Evolutionary conservation across 2,888 invertebrate genomes (phyloP), one percentile per base, ranked within the genome.

Genomic region (Eupithecia vulgata): DNA sequence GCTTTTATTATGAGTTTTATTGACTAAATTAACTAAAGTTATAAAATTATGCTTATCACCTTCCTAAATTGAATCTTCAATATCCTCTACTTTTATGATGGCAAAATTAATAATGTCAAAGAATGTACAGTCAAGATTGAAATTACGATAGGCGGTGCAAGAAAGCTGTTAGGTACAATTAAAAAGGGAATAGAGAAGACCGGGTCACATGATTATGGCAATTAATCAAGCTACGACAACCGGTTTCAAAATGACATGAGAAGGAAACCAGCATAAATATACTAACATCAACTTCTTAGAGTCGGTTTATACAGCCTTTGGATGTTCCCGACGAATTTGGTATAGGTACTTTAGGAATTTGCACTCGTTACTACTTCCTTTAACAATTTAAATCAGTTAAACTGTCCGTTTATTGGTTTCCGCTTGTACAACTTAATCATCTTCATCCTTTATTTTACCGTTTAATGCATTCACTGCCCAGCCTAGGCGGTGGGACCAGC

Each of bases 121-220:
- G 83, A 83, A 83, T 82, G 81, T 81, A 82, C 79, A 81, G 82
- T 81, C 77, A 78, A 81, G 83, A 85, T 85, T 81, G 76, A 84
- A 83, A 81, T 83, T 82, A 80, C 78, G 85, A 87, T 87, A 86
- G 83, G 78, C 80, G 80, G 67, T 48, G 65, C 81, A 86, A 88
- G 88, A 87, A 87, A 89, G 85, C 87, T 82, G 88, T 25, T 65
- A 42, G 40, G 87, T 89, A 89, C 88, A 89, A 90, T 91, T 90
- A 89, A 65, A 83, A 86, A 80, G 83, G 85, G 90, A 87, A 91
- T 90, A 87, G 87, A 90, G 88, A 90, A 83, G 89, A 88, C 85
- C 87, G 83, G 88, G 89, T 89, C 87, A 90, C 82, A 85, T 84
- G 82, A 87, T 85, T 88, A 85, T 85, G 84, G 84, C 85, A 85